A percentile compares a stretch with the other conserved stretches of the same genome.
These are phyloP conservation scores for Pseudochirops cupreus DNA, from an alignment of 2,797 vertebrate species.

Conservation along the genomic window DNA sequence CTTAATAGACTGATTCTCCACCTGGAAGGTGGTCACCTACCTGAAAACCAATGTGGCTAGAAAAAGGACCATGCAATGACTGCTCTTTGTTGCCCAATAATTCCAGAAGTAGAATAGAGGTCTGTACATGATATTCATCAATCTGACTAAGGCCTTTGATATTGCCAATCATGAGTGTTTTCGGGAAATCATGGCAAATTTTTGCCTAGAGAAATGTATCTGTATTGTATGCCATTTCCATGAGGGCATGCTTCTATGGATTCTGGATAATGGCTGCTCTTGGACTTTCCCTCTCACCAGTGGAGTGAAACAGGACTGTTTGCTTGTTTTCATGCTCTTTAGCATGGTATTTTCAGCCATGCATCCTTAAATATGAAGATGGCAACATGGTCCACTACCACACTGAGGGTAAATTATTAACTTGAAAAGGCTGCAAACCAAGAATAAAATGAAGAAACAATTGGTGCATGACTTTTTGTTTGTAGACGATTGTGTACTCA, in stretches of 20 bases:
- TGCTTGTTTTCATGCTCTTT: neutral
- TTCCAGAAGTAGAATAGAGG: neutral
- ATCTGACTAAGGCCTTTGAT: neutral
- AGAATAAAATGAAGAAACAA: too few relatives aligned
- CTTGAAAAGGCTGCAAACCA: too few relatives aligned
- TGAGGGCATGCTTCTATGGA: neutral
- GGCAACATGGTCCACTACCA: too few relatives aligned
- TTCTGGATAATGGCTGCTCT: neutral
- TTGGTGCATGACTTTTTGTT: neutral
- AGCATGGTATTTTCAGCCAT: neutral
- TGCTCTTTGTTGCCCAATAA: neutral
- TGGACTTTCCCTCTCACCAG: neutral
- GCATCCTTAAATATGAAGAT: neutral
- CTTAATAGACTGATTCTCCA: neutral
- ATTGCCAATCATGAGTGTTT: neutral
- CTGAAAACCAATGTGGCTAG: neutral
- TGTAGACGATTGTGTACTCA: neutral
- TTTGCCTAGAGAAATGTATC: neutral
- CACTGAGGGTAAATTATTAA: too few relatives aligned
- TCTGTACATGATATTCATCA: neutral
- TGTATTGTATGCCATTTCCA: neutral
- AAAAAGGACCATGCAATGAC: neutral
- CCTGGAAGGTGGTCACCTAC: neutral
- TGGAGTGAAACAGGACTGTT: too few relatives aligned
- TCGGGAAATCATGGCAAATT: neutral